A percentile compares a stretch with the other conserved stretches of the same genome.
Conservation (phyloP, 2,888 invertebrate genomes). For the Hirtodrosophila trivittata region DNA sequence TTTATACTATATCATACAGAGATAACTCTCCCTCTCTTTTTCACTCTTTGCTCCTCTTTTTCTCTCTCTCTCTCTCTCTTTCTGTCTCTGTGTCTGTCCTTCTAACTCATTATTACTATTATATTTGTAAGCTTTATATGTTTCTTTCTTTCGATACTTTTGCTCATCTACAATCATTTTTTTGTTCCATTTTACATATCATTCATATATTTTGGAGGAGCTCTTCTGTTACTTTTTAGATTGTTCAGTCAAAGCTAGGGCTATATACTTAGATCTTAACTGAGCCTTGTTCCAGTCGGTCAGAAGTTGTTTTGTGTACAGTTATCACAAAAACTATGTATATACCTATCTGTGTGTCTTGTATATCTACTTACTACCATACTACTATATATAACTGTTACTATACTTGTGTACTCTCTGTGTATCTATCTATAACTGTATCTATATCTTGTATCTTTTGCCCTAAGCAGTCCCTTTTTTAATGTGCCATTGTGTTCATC, state of each 20-base stretch:
- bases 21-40: too few relatives aligned
- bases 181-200: too few relatives aligned
- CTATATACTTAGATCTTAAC: too few relatives aligned
- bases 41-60: neutral
- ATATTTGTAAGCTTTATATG: too few relatives aligned
- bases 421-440: conserved; percentile 21
- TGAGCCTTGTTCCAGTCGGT: too few relatives aligned
- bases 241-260: too few relatives aligned
- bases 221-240: too few relatives aligned
- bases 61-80: neutral
- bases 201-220: too few relatives aligned
- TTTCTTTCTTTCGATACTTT: too few relatives aligned
- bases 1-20: too few relatives aligned
- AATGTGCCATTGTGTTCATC: conserved; percentile 3
- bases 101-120: too few relatives aligned
- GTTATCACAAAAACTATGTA: conserved; percentile 18
- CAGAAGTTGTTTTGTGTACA: conserved; percentile 16
- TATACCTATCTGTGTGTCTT: conserved; percentile 25
- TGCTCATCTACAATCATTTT: too few relatives aligned
- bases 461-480: conserved; percentile 19
- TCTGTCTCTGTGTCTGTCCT: conserved; percentile 8
- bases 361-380: neutral
- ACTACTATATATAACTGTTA: conserved; percentile 43
- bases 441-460: conserved; percentile 13
- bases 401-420: conserved; percentile 12